These are phyloP conservation scores for Discoglossus pictus DNA, from an alignment of 2,797 vertebrate genomes.

Conservation along the genomic window DNA sequence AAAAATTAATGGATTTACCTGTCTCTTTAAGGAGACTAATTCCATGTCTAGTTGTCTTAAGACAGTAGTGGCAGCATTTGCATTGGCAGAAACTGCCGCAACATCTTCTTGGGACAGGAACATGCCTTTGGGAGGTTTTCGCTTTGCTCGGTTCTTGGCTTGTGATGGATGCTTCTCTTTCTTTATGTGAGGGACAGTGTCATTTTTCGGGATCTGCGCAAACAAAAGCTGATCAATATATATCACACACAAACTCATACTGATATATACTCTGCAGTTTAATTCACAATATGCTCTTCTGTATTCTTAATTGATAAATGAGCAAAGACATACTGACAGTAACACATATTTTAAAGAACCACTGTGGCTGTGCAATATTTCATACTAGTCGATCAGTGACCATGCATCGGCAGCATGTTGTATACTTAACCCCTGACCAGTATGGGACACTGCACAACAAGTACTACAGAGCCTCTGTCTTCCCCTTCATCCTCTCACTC, in stretches of 20 bases:
- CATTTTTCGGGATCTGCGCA: conserved; percentile 66
- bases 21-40: conserved; percentile 87
- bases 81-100: conserved; percentile 82
- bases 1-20: conserved; percentile 75
- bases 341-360: too few relatives aligned
- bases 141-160: conserved; percentile 87
- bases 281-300: neutral
- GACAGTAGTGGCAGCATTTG: conserved; percentile 82
- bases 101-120: conserved; percentile 89
- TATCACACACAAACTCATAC: neutral
- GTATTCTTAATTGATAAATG: too few relatives aligned
- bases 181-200: conserved; percentile 78
- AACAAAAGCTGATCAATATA: neutral
- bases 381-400: too few relatives aligned
- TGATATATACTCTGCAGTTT: neutral
- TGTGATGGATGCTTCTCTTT: conserved; percentile 80
- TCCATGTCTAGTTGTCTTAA: conserved; percentile 91
- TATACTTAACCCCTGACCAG: too few relatives aligned
- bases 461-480: too few relatives aligned
- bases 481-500: too few relatives aligned
- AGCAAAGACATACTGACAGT: too few relatives aligned
- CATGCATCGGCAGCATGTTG: too few relatives aligned
- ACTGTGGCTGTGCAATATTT: too few relatives aligned
- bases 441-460: too few relatives aligned
- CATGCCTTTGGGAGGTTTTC: conserved; percentile 95